phyloP scores from a whole-genome alignment of 2,113 vertebrate genomes.

The Acanthochromis polyacanthus region DNA sequence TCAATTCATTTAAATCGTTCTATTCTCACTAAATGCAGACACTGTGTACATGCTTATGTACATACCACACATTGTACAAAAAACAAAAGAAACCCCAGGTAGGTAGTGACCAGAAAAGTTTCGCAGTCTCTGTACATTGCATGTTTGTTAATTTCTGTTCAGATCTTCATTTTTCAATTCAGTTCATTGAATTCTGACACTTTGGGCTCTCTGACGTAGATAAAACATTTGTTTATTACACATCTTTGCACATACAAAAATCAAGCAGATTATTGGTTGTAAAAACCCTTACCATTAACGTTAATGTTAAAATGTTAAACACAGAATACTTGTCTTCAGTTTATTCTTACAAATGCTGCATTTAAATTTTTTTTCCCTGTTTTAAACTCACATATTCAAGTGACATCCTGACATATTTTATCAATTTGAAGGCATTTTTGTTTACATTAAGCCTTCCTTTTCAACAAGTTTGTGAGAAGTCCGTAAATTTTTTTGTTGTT shows the following conservation, averaged over 20 bases:
- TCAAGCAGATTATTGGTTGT: conserved; percentile 4
- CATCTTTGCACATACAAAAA: background rate
- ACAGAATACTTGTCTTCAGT: background rate
- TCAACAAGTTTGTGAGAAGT: background rate
- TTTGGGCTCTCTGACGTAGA: background rate
- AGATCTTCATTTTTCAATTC: too few relatives aligned
- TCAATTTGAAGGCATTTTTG: background rate
- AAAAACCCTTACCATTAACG: background rate
- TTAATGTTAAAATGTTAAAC: background rate
- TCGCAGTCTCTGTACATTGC: background rate
- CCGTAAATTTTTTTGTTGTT: background rate
- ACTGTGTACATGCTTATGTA: background rate
- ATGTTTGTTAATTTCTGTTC: background rate
- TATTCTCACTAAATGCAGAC: background rate
- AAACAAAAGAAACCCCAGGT: background rate
- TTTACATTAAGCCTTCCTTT: background rate
- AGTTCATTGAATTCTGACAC: too few relatives aligned
- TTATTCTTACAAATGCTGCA: background rate
- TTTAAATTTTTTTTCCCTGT: background rate
- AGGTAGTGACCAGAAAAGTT: background rate
- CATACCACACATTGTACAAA: too few relatives aligned
- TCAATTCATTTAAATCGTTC: conserved; percentile 1
- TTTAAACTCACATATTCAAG: background rate
- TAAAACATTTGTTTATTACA: background rate
- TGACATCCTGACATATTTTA: background rate